phyloP scores from a whole-genome alignment of 2,113 vertebrate genomes.

The Recurvirostra avosetta region DNA sequence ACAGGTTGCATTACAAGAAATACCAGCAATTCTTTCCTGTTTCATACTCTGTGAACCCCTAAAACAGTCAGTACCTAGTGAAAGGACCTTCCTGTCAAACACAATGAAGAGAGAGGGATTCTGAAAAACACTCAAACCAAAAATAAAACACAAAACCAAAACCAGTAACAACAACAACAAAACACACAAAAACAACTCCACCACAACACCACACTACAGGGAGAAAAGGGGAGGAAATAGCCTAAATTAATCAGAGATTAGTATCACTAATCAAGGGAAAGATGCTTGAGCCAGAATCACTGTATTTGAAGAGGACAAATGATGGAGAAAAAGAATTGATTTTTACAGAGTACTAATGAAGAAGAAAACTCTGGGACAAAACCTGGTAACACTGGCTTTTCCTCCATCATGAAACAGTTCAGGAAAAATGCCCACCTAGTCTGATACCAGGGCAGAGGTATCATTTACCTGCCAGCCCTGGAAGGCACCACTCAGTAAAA shows the following conservation, averaged over 20 bases:
- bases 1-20: not conserved
- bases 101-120: not conserved
- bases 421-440: accelerated
- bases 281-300: not conserved
- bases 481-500: not conserved
- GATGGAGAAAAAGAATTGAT: not conserved
- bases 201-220: not conserved
- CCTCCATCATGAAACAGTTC: not conserved
- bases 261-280: not conserved
- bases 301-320: not conserved
- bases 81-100: not conserved
- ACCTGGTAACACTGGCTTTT: not conserved
- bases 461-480: not conserved
- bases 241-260: not conserved
- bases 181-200: too few species aligned
- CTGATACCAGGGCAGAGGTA: not conserved
- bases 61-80: not conserved
- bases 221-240: not conserved
- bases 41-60: not conserved
- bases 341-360: not conserved
- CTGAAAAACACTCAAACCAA: not conserved
- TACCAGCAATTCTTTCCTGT: not conserved
- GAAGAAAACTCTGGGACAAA: not conserved
- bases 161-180: not conserved
- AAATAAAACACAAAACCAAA: not conserved